Percentiles rank a stretch among this genome's conserved stretches.
Conservation (phyloP, 2,113 vertebrate species). For the rabbit (Oryctolagus cuniculus) region DNA sequence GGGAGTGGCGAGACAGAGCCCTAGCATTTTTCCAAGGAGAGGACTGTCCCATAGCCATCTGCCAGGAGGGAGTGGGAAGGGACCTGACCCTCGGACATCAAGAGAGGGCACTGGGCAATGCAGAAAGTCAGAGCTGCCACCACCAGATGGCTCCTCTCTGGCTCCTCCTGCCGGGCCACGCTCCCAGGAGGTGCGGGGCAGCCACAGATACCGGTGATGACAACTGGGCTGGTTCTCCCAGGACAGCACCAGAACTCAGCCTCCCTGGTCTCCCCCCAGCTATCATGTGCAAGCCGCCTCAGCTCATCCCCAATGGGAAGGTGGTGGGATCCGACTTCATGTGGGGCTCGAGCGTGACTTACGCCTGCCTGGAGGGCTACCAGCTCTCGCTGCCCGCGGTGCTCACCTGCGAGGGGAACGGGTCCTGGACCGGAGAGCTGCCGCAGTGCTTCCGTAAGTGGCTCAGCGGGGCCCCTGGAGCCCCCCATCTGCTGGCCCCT, state of each 20-base stretch:
- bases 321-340: slow-evolving; percentile 95
- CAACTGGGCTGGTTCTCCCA: fast-evolving
- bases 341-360: slow-evolving; percentile 97
- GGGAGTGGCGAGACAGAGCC: background rate
- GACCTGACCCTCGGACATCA: background rate
- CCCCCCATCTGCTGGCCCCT: fast-evolving
- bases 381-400: slow-evolving; percentile 96
- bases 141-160: background rate
- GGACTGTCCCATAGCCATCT: background rate
- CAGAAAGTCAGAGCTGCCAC: background rate
- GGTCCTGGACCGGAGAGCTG: slow-evolving; percentile 96
- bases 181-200: fast-evolving
- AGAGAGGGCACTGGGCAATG: background rate
- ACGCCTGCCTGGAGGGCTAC: slow-evolving; percentile 96
- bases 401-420: slow-evolving; percentile 96
- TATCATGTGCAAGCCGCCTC: slow-evolving; percentile 93
- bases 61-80: background rate
- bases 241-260: background rate
- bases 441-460: slow-evolving; percentile 99
- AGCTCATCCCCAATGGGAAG: slow-evolving; percentile 94
- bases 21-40: background rate
- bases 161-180: background rate
- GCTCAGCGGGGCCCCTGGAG: background rate
- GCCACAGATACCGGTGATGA: background rate
- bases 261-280: slow-evolving; percentile 84